Percentiles rank a stretch among this genome's conserved stretches.
These are phyloP conservation scores for Plagiodera versicolora DNA, from an alignment of 2,888 invertebrate genomes.

Conservation along the genomic window DNA sequence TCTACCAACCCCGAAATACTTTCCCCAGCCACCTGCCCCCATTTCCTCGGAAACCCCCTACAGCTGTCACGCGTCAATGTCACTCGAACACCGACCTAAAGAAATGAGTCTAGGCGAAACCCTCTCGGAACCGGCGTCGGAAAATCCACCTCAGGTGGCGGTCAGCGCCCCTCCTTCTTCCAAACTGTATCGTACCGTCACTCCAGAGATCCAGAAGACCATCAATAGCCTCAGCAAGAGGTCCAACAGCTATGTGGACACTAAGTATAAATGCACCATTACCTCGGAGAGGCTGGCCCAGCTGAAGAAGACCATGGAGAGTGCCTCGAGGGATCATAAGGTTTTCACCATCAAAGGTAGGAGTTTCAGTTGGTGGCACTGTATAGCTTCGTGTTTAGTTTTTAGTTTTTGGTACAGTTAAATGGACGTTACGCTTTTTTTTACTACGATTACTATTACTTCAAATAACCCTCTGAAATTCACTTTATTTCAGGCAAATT, in stretches of 20 bases:
- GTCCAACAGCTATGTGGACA: constrained; percentile 43
- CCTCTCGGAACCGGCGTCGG: not conserved
- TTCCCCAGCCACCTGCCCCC: too few relatives aligned
- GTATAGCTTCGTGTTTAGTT: too few relatives aligned
- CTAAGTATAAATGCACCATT: constrained; percentile 58
- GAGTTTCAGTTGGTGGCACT: too few relatives aligned
- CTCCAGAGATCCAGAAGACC: constrained; percentile 40
- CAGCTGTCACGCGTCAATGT: constrained; percentile 9
- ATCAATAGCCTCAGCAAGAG: constrained; percentile 36
- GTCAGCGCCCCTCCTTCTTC: constrained; percentile 33
- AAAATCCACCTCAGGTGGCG: constrained; percentile 11
- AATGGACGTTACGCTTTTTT: too few relatives aligned
- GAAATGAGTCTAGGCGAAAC: constrained; percentile 13
- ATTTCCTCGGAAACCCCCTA: too few relatives aligned
- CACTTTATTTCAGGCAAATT: too few relatives aligned
- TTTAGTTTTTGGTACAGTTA: too few relatives aligned
- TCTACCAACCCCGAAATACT: too few relatives aligned
- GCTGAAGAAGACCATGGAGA: constrained; percentile 66
- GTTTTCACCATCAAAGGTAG: constrained; percentile 65
- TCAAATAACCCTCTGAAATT: too few relatives aligned
- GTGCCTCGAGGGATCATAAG: constrained; percentile 66
- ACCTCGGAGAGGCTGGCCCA: constrained; percentile 67
- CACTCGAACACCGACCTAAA: constrained; percentile 30
- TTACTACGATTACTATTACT: too few relatives aligned
- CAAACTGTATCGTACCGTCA: constrained; percentile 28